Conservation (phyloP, 1,140 invertebrate genomes). For the Frieseomelitta varia region DNA sequence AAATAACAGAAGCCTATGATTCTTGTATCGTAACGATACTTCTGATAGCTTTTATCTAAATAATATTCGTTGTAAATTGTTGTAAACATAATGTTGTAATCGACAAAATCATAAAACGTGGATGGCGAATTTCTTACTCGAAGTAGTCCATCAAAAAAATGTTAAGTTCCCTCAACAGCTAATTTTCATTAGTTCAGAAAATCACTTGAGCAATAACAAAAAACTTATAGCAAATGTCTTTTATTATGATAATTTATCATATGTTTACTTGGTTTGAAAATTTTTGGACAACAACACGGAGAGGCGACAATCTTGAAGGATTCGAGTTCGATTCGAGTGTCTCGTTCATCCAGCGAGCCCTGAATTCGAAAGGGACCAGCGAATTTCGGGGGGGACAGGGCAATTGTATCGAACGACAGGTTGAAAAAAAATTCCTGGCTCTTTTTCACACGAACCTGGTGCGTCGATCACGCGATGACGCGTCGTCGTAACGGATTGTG, state of each 20-base stretch:
- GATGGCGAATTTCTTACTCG: no score
- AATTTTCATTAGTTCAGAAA: neutral
- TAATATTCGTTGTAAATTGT: no score
- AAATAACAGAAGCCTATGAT: no score
- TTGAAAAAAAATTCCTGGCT: neutral
- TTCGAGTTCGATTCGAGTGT: neutral
- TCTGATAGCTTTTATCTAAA: no score
- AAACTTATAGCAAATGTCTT: no score
- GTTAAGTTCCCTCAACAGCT: neutral
- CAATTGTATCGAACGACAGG: neutral
- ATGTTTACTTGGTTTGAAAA: neutral
- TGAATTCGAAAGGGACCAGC: conserved; percentile 10
- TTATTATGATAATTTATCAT: no score
- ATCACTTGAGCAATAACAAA: no score
- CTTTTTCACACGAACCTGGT: conserved; percentile 19
- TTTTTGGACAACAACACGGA: neutral
- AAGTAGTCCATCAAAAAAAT: no score
- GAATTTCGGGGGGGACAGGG: conserved; percentile 13
- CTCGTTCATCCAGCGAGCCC: neutral
- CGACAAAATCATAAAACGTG: no score
- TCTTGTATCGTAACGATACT: no score
- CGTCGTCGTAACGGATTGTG: conserved; percentile 45
- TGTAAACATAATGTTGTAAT: no score
- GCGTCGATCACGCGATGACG: conserved; percentile 34
- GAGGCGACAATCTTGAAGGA: neutral